Conservation (phyloP, 2,888 invertebrate species). For the Macaria notata region DNA sequence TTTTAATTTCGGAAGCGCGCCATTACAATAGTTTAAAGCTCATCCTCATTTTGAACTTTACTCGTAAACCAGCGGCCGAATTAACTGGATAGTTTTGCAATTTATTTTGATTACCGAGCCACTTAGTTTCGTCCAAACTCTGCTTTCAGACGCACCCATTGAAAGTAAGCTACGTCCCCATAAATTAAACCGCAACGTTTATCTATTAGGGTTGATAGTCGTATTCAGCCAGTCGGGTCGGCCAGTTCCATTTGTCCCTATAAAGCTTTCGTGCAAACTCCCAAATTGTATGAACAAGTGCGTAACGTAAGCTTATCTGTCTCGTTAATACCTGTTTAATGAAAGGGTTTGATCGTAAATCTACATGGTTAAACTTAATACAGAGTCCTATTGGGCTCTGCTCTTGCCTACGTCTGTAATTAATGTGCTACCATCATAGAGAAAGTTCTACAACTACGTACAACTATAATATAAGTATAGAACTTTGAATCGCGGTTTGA, state of each 20-base stretch:
- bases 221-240: slow-evolving; percentile 58
- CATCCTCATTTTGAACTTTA: slow-evolving; percentile 16
- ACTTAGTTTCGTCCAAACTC: slow-evolving; percentile 27
- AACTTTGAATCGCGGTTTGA: slow-evolving; percentile 69
- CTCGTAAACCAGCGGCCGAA: slow-evolving; percentile 22
- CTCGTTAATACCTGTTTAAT: slow-evolving; percentile 80
- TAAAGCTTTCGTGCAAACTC: slow-evolving; percentile 66
- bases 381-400: slow-evolving; percentile 69
- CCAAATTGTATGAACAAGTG: slow-evolving; percentile 72
- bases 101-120: slow-evolving; percentile 33
- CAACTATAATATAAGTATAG: slow-evolving; percentile 73
- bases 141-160: slow-evolving; percentile 40
- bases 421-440: slow-evolving; percentile 75
- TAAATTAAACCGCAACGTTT: slow-evolving; percentile 62
- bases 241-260: slow-evolving; percentile 63
- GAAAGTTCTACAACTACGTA: slow-evolving; percentile 71
- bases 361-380: slow-evolving; percentile 77
- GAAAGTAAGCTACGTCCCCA: slow-evolving; percentile 51
- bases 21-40: slow-evolving; percentile 15
- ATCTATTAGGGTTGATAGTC: slow-evolving; percentile 59
- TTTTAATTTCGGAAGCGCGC: slow-evolving; percentile 12
- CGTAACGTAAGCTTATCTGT: slow-evolving; percentile 74
- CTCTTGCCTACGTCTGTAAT: slow-evolving; percentile 64
- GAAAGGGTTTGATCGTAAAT: slow-evolving; percentile 81
- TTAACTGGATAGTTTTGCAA: slow-evolving; percentile 29